Evolutionary conservation across 2,113 vertebrate species (phyloP), one percentile per base, ranked within the genome.

Genomic region (Hiodon alosoides): DNA sequence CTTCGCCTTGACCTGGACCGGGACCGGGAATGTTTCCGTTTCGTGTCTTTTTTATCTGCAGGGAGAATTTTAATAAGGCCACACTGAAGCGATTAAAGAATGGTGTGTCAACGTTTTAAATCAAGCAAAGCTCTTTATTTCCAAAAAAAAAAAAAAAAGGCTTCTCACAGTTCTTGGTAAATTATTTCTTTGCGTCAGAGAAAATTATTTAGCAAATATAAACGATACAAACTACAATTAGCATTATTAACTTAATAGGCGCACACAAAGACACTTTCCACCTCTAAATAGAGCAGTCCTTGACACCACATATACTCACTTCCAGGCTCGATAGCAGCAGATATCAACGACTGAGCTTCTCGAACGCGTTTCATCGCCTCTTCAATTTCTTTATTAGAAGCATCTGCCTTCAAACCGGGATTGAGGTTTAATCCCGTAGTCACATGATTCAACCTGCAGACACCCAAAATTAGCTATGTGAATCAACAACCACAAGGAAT

Each of bases 341-440:
- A 99, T 76, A 99, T 98, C 75, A 99, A 79, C 1, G 97, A 99
- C 86, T 98, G 97, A 72, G 97, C 97, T 87, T 99, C 97, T 79
- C 96, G 84, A 65, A 98, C 97, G 86, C 96, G 92, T 83, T 98
- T 98, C 97, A 99, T 99, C 13, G 97, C 96, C 84, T 98, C 97
- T 88, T 99, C 97, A 46, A 99, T 99, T 86, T 99, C 97, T 88
- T 99, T 99, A 84, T 93, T 98, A 73, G 96, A 95, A 53, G 94
- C 92, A 69, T 98, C 97, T 2, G 91, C 92, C 81, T 99, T 98
- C 83, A 98, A 84, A 76, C 92, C 95, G 7, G 94, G 92, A 70
- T 92, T 96, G 79, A 98, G 87, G 75, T 84, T 88, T 3, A 98
- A 89, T 61, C 96, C 95, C n/a, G 94, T 94, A 64, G 95, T 93